Conservation (phyloP, 2,797 vertebrate species). For the Acrossocheilus wenchowensis region DNA sequence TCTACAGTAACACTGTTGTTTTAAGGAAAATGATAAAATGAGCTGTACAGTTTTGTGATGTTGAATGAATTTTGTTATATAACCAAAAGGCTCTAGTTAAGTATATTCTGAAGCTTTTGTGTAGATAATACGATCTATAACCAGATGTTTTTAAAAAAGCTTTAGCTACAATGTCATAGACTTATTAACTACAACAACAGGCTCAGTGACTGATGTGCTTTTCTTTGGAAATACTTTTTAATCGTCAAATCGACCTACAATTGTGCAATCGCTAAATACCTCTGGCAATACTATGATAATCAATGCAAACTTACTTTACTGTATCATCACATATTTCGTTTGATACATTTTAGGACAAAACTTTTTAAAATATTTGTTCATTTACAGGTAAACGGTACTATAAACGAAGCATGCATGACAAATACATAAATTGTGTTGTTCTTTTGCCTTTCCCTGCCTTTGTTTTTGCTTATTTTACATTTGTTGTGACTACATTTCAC, state of each 20-base stretch:
- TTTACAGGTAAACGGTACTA: conserved; percentile 64
- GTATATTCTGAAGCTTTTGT: conserved; percentile 27
- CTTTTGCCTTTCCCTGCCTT: conserved; percentile 43
- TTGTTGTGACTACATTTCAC: conserved; percentile 60
- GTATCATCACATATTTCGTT: conserved; percentile 13
- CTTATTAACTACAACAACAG: conserved; percentile 8
- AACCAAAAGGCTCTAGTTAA: not conserved
- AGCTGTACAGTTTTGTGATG: not conserved
- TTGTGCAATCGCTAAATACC: conserved; percentile 66
- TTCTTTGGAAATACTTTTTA: conserved; percentile 34
- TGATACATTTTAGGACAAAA: not conserved
- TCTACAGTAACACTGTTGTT: conserved; percentile 11
- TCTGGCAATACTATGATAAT: conserved; percentile 53
- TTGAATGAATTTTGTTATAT: not conserved
- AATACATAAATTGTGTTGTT: conserved; percentile 62
- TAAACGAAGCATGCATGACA: conserved; percentile 64
- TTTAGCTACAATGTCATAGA: conserved; percentile 7
- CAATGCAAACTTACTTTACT: conserved; percentile 5
- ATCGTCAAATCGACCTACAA: conserved; percentile 41
- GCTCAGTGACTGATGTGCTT: conserved; percentile 1
- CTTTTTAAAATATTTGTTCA: conserved; percentile 39
- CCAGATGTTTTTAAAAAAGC: not conserved
- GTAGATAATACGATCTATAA: conserved; percentile 29
- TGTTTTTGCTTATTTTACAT: conserved; percentile 60
- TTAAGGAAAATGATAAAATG: not conserved